Percentiles rank a stretch among this genome's conserved stretches.
phyloP scores from a whole-genome alignment of 2,797 vertebrate genomes.

The Etheostoma nigrum region DNA sequence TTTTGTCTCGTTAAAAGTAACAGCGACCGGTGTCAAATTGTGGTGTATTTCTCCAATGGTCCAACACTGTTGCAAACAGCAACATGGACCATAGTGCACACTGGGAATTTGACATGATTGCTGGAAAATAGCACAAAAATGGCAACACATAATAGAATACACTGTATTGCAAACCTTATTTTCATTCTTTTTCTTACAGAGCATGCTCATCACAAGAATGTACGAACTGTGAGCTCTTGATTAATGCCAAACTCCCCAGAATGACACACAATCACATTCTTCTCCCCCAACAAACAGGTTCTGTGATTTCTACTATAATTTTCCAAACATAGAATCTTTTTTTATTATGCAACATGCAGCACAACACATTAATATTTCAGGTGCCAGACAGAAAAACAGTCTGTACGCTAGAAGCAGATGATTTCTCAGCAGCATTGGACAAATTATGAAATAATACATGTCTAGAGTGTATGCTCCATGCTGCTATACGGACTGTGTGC shows the following conservation, averaged over 20 bases:
- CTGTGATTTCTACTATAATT: constrained; percentile 34
- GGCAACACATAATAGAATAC: constrained; percentile 17
- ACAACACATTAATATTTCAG: constrained; percentile 62
- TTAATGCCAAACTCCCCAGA: constrained; percentile 25
- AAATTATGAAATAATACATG: constrained; percentile 40
- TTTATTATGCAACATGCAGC: constrained; percentile 27
- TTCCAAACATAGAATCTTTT: constrained; percentile 26
- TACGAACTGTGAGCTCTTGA: constrained; percentile 24
- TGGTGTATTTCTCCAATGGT: constrained; percentile 22
- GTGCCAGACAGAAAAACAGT: constrained; percentile 28
- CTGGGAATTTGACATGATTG: constrained; percentile 15
- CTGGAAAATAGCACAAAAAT: constrained; percentile 28
- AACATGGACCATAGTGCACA: background rate
- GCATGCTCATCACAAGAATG: constrained; percentile 14
- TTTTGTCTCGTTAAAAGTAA: constrained; percentile 27
- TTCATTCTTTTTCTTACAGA: constrained; percentile 5
- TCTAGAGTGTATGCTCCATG: constrained; percentile 18
- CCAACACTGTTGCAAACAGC: constrained; percentile 22
- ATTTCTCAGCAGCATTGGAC: constrained; percentile 36
- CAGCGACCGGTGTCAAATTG: constrained; percentile 18
- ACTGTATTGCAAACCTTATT: constrained; percentile 8
- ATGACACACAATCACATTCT: constrained; percentile 45
- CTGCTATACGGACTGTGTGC: constrained; percentile 8
- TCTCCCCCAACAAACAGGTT: constrained; percentile 18
- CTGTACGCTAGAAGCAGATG: constrained; percentile 18